These are phyloP conservation scores for Tapirus terrestris DNA, from an alignment of 2,113 vertebrate genomes.

Conservation along the genomic window DNA sequence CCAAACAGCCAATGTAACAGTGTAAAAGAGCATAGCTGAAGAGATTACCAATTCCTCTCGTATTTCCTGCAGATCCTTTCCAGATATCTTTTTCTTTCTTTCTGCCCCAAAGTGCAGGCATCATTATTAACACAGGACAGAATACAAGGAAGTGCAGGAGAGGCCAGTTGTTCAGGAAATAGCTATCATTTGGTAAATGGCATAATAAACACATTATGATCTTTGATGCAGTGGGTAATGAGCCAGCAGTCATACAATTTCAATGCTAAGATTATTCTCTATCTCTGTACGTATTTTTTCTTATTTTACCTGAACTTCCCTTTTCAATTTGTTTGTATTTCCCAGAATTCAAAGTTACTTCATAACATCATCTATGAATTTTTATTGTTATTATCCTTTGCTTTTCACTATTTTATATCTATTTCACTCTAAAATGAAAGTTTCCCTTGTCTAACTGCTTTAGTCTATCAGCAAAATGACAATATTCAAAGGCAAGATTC, in stretches of 20 bases:
- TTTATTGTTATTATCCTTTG: slow-evolving; percentile 43
- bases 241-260: slow-evolving; percentile 80
- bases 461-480: slow-evolving; percentile 65
- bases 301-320: slow-evolving; percentile 66
- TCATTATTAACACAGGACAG: slow-evolving; percentile 84
- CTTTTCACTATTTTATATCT: slow-evolving; percentile 71
- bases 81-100: slow-evolving; percentile 76
- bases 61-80: slow-evolving; percentile 84
- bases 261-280: slow-evolving; percentile 82
- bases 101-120: slow-evolving; percentile 81
- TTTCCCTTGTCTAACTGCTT: slow-evolving; percentile 58
- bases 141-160: slow-evolving; percentile 74
- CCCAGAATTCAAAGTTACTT: slow-evolving; percentile 56
- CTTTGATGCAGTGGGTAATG: slow-evolving; percentile 86
- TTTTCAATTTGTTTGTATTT: slow-evolving; percentile 65
- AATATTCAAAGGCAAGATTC: slow-evolving; percentile 77
- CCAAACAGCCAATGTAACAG: slow-evolving; percentile 70
- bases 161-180: slow-evolving; percentile 86
- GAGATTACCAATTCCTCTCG: slow-evolving; percentile 81
- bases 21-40: slow-evolving; percentile 80
- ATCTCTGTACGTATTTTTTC: slow-evolving; percentile 71
- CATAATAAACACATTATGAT: slow-evolving; percentile 87
- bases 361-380: slow-evolving; percentile 46
- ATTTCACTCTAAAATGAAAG: slow-evolving; percentile 49
- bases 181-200: slow-evolving; percentile 87